Base-by-base conservation (phyloP, 2,113 vertebrate species). In the Hyla sarda region DNA sequence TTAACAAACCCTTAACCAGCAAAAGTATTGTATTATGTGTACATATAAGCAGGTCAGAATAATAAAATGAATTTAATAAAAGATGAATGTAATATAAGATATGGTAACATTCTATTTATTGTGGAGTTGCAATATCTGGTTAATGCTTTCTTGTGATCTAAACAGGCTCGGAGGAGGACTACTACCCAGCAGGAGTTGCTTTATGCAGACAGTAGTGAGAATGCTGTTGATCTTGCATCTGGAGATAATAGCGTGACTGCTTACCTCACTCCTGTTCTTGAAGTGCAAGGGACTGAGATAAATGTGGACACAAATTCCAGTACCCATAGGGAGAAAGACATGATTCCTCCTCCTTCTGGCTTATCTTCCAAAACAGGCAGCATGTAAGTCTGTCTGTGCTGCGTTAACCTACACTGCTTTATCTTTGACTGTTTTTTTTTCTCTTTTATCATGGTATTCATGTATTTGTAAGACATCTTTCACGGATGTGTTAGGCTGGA, bases 121-220 rank as follows among this genome's bases (percentile, higher is more conserved):
- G 78, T 82, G n/a, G 56, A 82, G 67, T 23, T 3, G 45, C 37
- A 56, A 13, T n/a, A 30, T 65, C 14, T 17, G 25, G 23, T 69
- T n/a, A 78, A 82, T 85, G 87, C 88, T 93, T 87, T 86, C 82
- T 87, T 88, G 54, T 7, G 87, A 88, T 82, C 81, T 74, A 87
- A 83, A 72, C 90, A 99, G 98, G 97, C 98, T 30, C 96, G 98
- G 25, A 94, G 98, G 88, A 95, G 98, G 87, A 99, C 97, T 87
- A 96, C 98, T 83, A 99, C 98, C 1, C 98, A 99, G 92, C 97
- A 97, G 97, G 98, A 99, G 85, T 85, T 99, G 90, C 95, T 99
- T 13, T 99, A 98, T 32, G 97, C 97, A 79, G 95, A 96, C 92
- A 96, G 91, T 87, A 94, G 93, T 1, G 96, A 97, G 87, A 91